Percentiles rank a stretch among this genome's conserved stretches.
Conservation (phyloP, 2,888 invertebrate species). For the Aporophyla lueneburgensis region DNA sequence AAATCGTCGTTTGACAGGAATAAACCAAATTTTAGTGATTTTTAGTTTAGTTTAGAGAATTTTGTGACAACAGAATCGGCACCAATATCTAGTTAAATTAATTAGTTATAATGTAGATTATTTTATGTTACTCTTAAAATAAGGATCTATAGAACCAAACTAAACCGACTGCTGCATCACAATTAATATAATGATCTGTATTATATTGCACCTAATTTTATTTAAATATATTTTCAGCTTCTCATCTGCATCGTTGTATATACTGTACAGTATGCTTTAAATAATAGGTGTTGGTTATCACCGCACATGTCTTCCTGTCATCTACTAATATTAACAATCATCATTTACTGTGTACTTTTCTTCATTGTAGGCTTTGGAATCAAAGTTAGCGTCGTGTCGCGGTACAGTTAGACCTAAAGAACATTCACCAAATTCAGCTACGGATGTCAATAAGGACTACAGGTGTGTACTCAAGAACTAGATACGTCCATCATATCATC, state of each 20-base stretch:
- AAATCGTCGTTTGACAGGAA: no score
- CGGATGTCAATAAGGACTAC: conserved; percentile 90
- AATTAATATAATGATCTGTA: conserved; percentile 31
- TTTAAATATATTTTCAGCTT: conserved; percentile 65
- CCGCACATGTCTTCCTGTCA: conserved; percentile 74
- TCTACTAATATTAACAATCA: conserved; percentile 88
- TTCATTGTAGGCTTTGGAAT: conserved; percentile 93
- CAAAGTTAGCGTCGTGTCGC: conserved; percentile 93
- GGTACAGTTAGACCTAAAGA: conserved; percentile 91
- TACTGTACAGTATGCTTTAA: conserved; percentile 56
- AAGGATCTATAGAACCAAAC: conserved; percentile 18
- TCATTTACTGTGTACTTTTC: conserved; percentile 88
- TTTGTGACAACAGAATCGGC: no score
- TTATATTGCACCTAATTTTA: conserved; percentile 39
- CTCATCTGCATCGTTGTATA: conserved; percentile 43
- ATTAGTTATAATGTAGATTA: conserved; percentile 22
- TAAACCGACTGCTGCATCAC: conserved; percentile 30
- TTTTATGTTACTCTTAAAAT: conserved; percentile 10
- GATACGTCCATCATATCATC: conserved; percentile 70
- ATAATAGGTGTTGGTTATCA: conserved; percentile 76
- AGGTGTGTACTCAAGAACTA: conserved; percentile 91
- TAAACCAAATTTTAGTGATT: no score
- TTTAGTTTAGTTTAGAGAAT: no score
- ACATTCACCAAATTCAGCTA: conserved; percentile 87
- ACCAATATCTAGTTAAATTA: conserved; percentile 43